Evolutionary conservation across 2,797 vertebrate species (phyloP).

Genomic region (Diglossa cyanea): DNA sequence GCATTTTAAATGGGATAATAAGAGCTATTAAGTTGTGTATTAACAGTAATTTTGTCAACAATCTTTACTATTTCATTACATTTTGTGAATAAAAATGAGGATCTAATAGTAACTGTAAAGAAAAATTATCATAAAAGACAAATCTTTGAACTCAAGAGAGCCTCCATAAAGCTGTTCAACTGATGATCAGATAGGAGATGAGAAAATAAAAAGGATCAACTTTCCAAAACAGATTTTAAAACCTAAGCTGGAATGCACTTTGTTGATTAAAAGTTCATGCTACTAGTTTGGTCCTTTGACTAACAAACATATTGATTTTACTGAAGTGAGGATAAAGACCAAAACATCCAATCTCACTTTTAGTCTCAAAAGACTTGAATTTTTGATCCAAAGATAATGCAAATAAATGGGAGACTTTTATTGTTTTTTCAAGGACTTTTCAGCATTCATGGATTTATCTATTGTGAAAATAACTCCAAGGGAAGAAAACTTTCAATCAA

Average conservation of each 20-base stretch:
- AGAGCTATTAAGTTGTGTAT: neutral
- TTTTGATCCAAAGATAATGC: neutral
- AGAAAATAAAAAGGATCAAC: neutral
- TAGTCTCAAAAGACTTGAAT: neutral
- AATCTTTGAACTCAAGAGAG: neutral
- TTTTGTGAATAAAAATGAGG: neutral
- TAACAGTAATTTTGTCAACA: neutral
- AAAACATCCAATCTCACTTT: neutral
- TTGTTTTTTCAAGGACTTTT: neutral
- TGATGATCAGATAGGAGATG: neutral
- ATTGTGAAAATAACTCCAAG: neutral
- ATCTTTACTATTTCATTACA: neutral
- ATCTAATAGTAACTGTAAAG: neutral
- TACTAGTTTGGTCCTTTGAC: neutral
- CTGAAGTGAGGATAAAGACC: neutral
- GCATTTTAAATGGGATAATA: neutral
- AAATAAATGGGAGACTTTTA: neutral
- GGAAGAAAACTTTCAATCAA: neutral
- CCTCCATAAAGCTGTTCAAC: neutral
- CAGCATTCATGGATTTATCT: fast-evolving
- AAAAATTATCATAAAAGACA: neutral
- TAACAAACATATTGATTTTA: neutral
- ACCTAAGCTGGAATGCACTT: neutral
- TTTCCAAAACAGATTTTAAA: neutral
- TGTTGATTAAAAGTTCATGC: neutral